These are phyloP conservation scores for Lepus townsendii DNA, from an alignment of 2,797 vertebrate genomes.

Conservation along the genomic window DNA sequence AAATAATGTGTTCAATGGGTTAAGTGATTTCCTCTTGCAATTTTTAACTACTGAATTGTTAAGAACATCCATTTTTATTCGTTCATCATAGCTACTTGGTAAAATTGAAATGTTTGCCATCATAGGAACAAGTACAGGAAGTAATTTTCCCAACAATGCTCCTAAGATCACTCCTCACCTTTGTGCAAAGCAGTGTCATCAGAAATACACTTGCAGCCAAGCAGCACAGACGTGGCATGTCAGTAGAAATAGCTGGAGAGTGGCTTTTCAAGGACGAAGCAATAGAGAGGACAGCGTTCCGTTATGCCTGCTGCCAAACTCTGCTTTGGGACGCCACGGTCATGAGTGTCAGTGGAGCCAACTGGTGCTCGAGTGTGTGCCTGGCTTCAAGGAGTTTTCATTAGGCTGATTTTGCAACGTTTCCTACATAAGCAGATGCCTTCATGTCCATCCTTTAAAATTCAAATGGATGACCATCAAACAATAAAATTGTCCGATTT, in stretches of 20 bases:
- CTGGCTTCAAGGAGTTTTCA: neutral
- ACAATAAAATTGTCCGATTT: neutral
- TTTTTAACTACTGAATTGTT: constrained; percentile 14
- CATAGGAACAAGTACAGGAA: neutral
- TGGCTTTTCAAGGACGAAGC: neutral
- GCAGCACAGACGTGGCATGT: neutral
- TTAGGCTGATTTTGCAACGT: neutral
- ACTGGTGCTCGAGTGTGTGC: neutral
- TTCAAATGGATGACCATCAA: neutral
- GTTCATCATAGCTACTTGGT: constrained; percentile 44
- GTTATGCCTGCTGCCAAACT: neutral
- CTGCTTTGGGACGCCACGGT: neutral
- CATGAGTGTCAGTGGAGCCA: neutral
- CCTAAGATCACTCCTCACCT: neutral
- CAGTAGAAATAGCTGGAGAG: neutral
- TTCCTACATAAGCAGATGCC: neutral
- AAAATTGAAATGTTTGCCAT: neutral
- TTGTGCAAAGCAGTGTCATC: neutral
- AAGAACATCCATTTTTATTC: neutral
- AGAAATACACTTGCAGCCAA: neutral
- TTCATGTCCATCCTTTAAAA: neutral
- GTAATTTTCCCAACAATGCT: constrained; percentile 10
- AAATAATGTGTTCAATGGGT: constrained; percentile 31
- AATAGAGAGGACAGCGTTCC: neutral
- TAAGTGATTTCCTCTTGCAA: constrained; percentile 3